phyloP scores from a whole-genome alignment of 2,797 vertebrate species.

The Pitangus sulphuratus region DNA sequence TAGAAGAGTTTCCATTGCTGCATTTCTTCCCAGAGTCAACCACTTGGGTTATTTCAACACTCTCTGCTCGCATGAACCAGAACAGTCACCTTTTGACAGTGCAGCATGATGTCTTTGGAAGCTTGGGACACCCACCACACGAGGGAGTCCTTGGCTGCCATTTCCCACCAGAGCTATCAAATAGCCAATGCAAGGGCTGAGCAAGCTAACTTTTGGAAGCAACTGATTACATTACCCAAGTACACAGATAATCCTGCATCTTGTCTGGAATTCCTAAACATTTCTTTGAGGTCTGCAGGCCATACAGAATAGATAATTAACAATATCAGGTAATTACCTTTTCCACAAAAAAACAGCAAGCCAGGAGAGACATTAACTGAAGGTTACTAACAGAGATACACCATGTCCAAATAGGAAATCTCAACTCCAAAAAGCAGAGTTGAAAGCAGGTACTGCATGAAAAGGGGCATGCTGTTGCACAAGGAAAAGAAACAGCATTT shows the following conservation, averaged over 20 bases:
- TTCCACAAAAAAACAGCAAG: not conserved
- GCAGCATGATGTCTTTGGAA: rapidly evolving
- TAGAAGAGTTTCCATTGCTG: not conserved
- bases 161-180: not conserved
- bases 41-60: not conserved
- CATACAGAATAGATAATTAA: not conserved
- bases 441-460: not conserved
- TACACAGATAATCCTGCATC: not conserved
- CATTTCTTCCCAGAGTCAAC: not conserved
- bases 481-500: not conserved
- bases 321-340: rapidly evolving
- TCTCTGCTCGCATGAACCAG: rapidly evolving
- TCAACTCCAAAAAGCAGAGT: rapidly evolving
- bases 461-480: not conserved
- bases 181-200: rapidly evolving
- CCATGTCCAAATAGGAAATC: not conserved
- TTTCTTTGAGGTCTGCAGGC: not conserved
- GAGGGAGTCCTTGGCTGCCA: constrained; percentile 29
- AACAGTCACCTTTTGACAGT: rapidly evolving
- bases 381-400: not conserved
- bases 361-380: not conserved
- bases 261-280: not conserved
- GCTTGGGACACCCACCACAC: not conserved
- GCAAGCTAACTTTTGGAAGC: not conserved
- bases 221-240: not conserved